Evolutionary conservation across 2,113 vertebrate genomes (phyloP), one percentile per base, ranked within the genome.

Genomic region (Conger conger): DNA sequence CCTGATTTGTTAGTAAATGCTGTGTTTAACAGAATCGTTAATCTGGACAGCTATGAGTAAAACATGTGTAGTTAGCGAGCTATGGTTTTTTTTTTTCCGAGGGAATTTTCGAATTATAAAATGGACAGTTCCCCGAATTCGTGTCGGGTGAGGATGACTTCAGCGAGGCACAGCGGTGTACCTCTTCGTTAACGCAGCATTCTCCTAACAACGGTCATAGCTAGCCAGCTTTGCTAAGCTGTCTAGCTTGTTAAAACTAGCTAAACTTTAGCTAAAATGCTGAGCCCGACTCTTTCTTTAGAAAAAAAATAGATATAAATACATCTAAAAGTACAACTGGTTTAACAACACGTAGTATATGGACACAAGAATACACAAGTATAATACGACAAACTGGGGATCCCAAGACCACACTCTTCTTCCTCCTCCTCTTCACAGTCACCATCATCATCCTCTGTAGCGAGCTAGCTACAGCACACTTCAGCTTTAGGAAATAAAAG

Each of bases 401-500:
- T 88, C 88, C 86, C 83, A 79, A 83, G 86, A 90, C 84, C 85
- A 86, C 80, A 87, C 84, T 91, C 87, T 89, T 93, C 93, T 89
- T 93, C 93, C 89, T 95, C 95, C 85, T 90, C 94, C 89, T 90
- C 92, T 87, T 93, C 90, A 89, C 86, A 90, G 86, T 89, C 92
- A 91, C 90, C 92, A 80, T 81, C 89, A 83, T 87, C 89, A 90
- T 88, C 88, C 45, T 91, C 91, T 33, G 38, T 33, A 76, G 86
- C 87, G 84, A 79, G 83, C 87, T 87, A 80, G 79, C 79, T 86
- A 88, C 86, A 87, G 73, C 87, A 83, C 85, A 88, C 89, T 91
- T 91, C 82, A 87, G 92, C 92, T 93, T 93, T 89, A 88, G 91
- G 88, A 93, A 93, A 93, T 93, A 91, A 89, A 92, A 92, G 91